Percentiles rank a stretch among this genome's conserved stretches.
Conservation (phyloP, 2,113 vertebrate species). For the Poeciliopsis retropinna region DNA sequence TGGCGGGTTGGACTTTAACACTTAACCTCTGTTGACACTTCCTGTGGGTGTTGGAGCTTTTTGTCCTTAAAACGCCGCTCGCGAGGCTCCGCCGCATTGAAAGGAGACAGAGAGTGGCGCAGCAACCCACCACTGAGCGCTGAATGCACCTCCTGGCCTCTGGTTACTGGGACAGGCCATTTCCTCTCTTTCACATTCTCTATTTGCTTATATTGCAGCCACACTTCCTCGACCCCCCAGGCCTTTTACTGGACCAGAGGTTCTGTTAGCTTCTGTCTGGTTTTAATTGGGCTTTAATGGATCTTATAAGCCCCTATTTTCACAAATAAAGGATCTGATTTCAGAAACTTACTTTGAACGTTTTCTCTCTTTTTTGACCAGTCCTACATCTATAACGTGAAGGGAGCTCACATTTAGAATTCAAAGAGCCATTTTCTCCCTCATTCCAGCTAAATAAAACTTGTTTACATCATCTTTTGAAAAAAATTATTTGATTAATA, state of each 20-base stretch:
- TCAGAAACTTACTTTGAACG: background rate
- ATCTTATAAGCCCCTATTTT: background rate
- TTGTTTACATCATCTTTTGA: too few relatives aligned
- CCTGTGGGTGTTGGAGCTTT: constrained; percentile 70
- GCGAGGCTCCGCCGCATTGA: constrained; percentile 51
- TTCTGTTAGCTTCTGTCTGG: constrained; percentile 1
- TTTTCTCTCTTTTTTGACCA: too few relatives aligned
- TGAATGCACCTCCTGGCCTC: constrained; percentile 63
- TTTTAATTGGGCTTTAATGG: constrained; percentile 7
- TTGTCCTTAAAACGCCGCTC: constrained; percentile 66
- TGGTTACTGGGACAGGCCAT: constrained; percentile 53
- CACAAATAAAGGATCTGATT: too few relatives aligned
- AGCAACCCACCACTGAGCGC: constrained; percentile 44
- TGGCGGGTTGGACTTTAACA: constrained; percentile 82
- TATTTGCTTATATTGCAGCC: constrained; percentile 71
- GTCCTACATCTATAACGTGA: too few relatives aligned
- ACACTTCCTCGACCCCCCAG: constrained; percentile 55
- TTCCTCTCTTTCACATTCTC: constrained; percentile 68
- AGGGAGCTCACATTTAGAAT: too few relatives aligned
- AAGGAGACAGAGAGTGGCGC: constrained; percentile 45
- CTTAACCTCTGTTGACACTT: constrained; percentile 83
- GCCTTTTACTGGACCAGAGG: constrained; percentile 21
- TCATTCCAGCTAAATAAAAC: too few relatives aligned
- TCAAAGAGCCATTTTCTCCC: too few relatives aligned
- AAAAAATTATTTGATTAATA: too few relatives aligned